Evolutionary conservation across 2,888 invertebrate species (phyloP), one percentile per base, ranked within the genome.

Genomic region (Trichopria drosophilae): DNA sequence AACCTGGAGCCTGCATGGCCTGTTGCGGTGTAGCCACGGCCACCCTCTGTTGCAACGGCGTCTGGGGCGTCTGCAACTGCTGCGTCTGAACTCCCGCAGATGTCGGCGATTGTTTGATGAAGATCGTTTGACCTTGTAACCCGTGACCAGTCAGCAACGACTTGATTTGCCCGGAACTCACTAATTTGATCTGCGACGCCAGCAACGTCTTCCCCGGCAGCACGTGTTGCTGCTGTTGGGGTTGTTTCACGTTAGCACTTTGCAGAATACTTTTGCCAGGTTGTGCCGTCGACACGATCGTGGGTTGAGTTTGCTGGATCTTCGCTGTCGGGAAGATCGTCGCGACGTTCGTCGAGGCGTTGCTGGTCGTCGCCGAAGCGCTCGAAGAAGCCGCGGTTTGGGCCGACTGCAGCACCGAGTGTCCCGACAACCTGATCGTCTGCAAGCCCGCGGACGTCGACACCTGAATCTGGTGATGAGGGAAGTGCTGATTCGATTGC

Each of bases 371-470:
- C 4, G 76, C 71, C 1, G 73, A 66, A 34, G 76, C 74, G n/a
- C n/a, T n/a, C n/a, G n/a, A n/a, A n/a, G n/a, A n/a, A n/a, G n/a
- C n/a, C 7, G 73, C 58, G 0, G 77, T 69, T 53, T 79, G 78
- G 6, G 74, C 63, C 2, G 75, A 70, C 18, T 75, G 74, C 13
- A 75, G 56, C 3, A 75, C 75, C 4, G 75, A 75, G 28, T 74
- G 75, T 2, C 75, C 81, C 1, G 81, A 81, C 42, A 82, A 76
- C 22, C 82, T 78, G 47, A 80, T 79, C 0, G 82, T 74, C 59
- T 81, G 82, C 9, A 82, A 70, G 1, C 81, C 77, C 1, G 76
- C 75, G 1, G 76, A 73, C 1, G 77, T 77, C 1, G 77, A 75
- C 26, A 61, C 63, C 36, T 74, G 76, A 44, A 76, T 75, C 51